Base-by-base conservation (phyloP, 2,113 vertebrate genomes). In the Malurus melanocephalus region DNA sequence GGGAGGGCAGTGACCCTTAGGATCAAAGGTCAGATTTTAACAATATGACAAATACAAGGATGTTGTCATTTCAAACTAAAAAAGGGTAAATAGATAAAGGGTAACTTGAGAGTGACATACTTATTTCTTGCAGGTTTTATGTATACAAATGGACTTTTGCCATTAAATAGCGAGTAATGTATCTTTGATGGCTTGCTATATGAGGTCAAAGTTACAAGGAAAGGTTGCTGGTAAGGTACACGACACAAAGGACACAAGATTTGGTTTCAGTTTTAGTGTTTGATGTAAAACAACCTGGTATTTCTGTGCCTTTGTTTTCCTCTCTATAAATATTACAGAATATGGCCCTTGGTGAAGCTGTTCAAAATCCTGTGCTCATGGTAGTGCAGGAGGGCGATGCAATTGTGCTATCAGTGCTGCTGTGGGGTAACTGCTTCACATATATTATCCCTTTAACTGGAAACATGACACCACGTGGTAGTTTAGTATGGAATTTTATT, bases 11-110 rank as follows among this genome's bases (percentile, higher is more conserved):
- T 97, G 95, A 96, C 96, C 94, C 94, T 81, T 82, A 80, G 93
- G 97, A 97, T 98, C 97, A 98, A 82, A 96, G 98, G 98, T 98
- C 98, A 98, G 95, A 93, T 94, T 97, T 96, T 94, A 97, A 98
- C 97, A 97, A 98, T 88, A 93, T 94, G 96, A 98, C 95, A 96
- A 97, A 98, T 96, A 95, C 85, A 90, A 95, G 87, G 52, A 68
- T 88, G 84, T 89, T 94, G 93, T 96, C 90, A 92, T 94, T 97
- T 92, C 76, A 86, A 55, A 95, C 89, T 94, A 52, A 64, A 75
- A 92, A 88, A 81, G 48, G 42, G 42, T 76, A 81, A 91, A 82
- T 80, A 81, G 73, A 85, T 86, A 92, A 91, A 94, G 67, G 59
- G 84, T 91, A 90, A 88, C 81, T 49, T 57, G 51, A 92, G 82